Percentiles rank a stretch among this genome's conserved stretches.
phyloP scores from a whole-genome alignment of 1,140 invertebrate genomes.

The Pseudachorutes palmiensis region DNA sequence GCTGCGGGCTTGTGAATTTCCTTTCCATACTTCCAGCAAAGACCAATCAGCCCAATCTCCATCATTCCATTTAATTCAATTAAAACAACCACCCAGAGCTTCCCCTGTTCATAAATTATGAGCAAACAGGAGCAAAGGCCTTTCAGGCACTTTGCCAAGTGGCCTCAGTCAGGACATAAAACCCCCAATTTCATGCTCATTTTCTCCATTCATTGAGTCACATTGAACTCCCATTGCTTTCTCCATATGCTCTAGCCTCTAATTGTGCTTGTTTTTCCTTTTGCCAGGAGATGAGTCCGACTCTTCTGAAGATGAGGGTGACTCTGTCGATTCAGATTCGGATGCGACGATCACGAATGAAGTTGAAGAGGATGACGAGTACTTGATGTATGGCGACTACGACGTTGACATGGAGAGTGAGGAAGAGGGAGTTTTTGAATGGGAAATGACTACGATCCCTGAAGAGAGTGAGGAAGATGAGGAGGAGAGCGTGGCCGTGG shows the following conservation, averaged over 20 bases:
- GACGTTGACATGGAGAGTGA: conserved; percentile 3
- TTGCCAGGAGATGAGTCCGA: neutral
- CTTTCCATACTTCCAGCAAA: neutral
- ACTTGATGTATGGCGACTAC: conserved; percentile 16
- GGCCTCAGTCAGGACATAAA: neutral
- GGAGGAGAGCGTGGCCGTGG: conserved; percentile 17
- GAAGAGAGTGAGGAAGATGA: neutral
- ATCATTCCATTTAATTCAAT: neutral
- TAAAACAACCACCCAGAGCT: neutral
- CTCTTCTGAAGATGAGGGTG: conserved; percentile 15
- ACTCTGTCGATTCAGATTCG: conserved; percentile 23
- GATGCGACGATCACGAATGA: conserved; percentile 33
- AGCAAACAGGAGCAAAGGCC: too few species aligned
- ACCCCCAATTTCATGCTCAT: neutral
- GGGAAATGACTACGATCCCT: conserved; percentile 9
- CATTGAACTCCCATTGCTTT: neutral
- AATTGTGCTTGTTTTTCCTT: neutral
- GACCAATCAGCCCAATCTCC: too few species aligned
- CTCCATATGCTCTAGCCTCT: neutral
- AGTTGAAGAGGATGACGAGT: conserved; percentile 22
- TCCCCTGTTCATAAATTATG: neutral
- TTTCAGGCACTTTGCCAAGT: too few species aligned
- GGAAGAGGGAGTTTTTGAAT: neutral
- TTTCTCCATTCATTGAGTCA: neutral
- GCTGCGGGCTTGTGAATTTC: neutral